These are phyloP conservation scores for Gryon sp. DNA, from an alignment of 1,140 invertebrate genomes.

Conservation along the genomic window DNA sequence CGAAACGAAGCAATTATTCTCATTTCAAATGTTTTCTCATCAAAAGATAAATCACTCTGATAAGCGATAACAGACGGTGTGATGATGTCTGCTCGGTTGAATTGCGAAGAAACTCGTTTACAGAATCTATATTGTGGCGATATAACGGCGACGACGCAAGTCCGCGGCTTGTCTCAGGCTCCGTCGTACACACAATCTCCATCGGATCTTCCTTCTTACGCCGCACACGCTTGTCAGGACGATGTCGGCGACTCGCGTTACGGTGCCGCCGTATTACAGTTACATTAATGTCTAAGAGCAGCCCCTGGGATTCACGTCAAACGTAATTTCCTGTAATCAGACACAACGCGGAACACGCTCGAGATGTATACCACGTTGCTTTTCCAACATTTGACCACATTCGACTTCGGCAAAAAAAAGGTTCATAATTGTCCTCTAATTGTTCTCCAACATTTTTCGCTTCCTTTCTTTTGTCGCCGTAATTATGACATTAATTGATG, in stretches of 20 bases:
- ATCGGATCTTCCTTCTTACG: slow-evolving; percentile 42
- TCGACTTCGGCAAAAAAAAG: too few relatives aligned
- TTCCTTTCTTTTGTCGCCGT: not conserved
- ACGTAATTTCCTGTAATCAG: slow-evolving; percentile 45
- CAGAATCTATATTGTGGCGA: slow-evolving; percentile 27
- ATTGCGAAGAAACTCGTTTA: slow-evolving; percentile 62
- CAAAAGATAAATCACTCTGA: slow-evolving; percentile 34
- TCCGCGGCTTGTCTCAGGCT: slow-evolving; percentile 47
- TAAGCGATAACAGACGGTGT: slow-evolving; percentile 21
- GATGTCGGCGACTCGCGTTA: slow-evolving; percentile 63
- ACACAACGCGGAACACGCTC: slow-evolving; percentile 20
- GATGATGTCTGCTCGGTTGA: slow-evolving; percentile 40
- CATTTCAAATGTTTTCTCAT: slow-evolving; percentile 28
- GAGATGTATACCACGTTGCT: slow-evolving; percentile 18
- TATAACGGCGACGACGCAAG: slow-evolving; percentile 32
- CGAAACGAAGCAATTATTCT: slow-evolving; percentile 26
- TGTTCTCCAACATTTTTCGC: slow-evolving; percentile 10
- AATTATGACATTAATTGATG: slow-evolving; percentile 24
- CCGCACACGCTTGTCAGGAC: slow-evolving; percentile 24
- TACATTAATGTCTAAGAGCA: slow-evolving; percentile 71
- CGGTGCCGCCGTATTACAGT: slow-evolving; percentile 73
- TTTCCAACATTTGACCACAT: slow-evolving; percentile 14
- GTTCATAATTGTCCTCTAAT: too few relatives aligned
- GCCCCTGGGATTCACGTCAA: slow-evolving; percentile 53
- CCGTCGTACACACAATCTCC: slow-evolving; percentile 36